phyloP scores from a whole-genome alignment of 2,113 vertebrate genomes.

The Hassar affinis region DNA sequence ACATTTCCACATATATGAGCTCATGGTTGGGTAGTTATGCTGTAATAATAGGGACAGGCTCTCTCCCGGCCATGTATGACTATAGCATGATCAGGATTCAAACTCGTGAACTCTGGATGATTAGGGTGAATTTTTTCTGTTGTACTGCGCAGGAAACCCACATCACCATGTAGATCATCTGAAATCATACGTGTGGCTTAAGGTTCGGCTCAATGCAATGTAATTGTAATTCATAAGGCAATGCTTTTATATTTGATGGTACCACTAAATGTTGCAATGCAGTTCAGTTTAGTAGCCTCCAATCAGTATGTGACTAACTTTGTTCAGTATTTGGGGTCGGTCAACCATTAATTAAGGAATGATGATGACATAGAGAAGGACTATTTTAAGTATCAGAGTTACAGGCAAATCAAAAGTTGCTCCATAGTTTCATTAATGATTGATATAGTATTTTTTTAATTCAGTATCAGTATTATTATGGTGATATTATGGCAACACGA shows the following conservation, averaged over 20 bases:
- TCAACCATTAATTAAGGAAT: neutral
- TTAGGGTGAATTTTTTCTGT: neutral
- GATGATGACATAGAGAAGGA: neutral
- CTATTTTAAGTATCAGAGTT: neutral
- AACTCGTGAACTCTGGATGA: neutral
- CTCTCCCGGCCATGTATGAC: neutral
- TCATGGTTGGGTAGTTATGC: neutral
- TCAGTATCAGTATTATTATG: neutral
- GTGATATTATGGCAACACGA: neutral
- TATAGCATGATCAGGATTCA: neutral
- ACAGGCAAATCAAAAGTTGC: neutral
- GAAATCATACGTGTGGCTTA: neutral
- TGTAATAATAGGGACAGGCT: neutral
- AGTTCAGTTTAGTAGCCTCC: neutral
- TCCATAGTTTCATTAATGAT: neutral
- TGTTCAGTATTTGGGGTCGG: neutral
- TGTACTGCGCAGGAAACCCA: neutral
- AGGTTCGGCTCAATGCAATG: neutral
- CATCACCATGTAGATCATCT: neutral
- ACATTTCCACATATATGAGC: neutral
- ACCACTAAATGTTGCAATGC: neutral
- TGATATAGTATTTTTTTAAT: neutral
- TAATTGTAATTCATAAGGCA: neutral
- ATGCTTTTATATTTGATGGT: neutral
- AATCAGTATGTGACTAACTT: neutral